Conservation (phyloP, 2,888 invertebrate species). For the Thymelicus sylvestris region DNA sequence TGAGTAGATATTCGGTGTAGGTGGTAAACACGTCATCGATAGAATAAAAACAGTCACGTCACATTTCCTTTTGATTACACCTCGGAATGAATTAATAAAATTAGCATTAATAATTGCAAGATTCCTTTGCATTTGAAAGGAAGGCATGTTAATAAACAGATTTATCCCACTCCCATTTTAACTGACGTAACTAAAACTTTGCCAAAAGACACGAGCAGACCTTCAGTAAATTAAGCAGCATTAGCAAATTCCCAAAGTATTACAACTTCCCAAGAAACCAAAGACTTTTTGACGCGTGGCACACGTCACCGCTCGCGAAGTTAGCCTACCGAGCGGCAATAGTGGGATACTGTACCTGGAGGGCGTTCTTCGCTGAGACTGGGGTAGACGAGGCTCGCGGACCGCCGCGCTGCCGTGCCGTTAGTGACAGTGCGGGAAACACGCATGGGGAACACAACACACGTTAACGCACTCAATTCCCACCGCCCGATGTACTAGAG, state of each 20-base stretch:
- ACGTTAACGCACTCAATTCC: slow-evolving; percentile 73
- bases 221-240: too few relatives aligned
- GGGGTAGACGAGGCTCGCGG: slow-evolving; percentile 84
- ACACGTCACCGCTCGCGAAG: slow-evolving; percentile 39
- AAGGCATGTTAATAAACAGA: not conserved
- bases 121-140: not conserved
- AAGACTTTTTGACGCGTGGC: slow-evolving; percentile 54
- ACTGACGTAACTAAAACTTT: too few relatives aligned
- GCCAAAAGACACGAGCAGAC: too few relatives aligned
- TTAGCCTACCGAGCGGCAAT: slow-evolving; percentile 77
- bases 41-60: slow-evolving; percentile 29
- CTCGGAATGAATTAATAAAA: slow-evolving; percentile 20
- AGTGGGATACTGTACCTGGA: slow-evolving; percentile 86
- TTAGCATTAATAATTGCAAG: slow-evolving; percentile 25
- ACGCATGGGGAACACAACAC: slow-evolving; percentile 78
- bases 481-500: slow-evolving; percentile 48
- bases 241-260: not conserved
- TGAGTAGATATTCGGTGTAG: slow-evolving; percentile 33
- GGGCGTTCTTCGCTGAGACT: slow-evolving; percentile 85
- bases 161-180: not conserved
- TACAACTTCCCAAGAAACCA: not conserved
- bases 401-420: slow-evolving; percentile 76
- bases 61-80: slow-evolving; percentile 28
- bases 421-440: slow-evolving; percentile 76
- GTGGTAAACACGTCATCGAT: slow-evolving; percentile 33